phyloP scores from a whole-genome alignment of 2,888 invertebrate species.

The Cacoxenus indagator region DNA sequence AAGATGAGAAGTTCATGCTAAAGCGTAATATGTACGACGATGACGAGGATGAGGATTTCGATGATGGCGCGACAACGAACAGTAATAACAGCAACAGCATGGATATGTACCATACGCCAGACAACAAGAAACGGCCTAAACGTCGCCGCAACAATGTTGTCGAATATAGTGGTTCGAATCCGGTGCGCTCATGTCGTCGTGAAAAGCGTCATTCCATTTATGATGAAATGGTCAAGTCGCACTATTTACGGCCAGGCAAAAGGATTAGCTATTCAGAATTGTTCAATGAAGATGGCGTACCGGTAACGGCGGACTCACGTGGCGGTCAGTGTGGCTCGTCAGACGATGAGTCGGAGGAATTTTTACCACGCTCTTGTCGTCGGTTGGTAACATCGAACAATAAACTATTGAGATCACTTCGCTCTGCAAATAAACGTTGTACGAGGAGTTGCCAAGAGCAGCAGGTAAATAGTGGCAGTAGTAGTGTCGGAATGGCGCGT shows the following conservation, averaged over 20 bases:
- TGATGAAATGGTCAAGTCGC: slow-evolving; percentile 70
- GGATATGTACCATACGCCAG: slow-evolving; percentile 62
- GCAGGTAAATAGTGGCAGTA: slow-evolving; percentile 3
- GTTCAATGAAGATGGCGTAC: slow-evolving; percentile 67
- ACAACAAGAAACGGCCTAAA: slow-evolving; percentile 45
- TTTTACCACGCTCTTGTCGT: slow-evolving; percentile 48
- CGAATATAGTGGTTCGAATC: slow-evolving; percentile 70
- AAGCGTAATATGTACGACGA: slow-evolving; percentile 38
- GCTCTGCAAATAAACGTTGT: slow-evolving; percentile 39
- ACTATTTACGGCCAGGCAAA: slow-evolving; percentile 69
- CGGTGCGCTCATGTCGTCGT: slow-evolving; percentile 67
- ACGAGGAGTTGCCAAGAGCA: slow-evolving; percentile 50
- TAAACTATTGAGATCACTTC: slow-evolving; percentile 26
- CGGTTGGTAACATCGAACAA: slow-evolving; percentile 9
- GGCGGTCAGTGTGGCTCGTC: slow-evolving; percentile 45
- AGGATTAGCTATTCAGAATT: slow-evolving; percentile 69
- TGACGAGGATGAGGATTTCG: slow-evolving; percentile 62
- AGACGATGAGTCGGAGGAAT: slow-evolving; percentile 64
- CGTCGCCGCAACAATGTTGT: slow-evolving; percentile 45
- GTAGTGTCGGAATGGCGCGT: slow-evolving; percentile 16
- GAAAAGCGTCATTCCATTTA: slow-evolving; percentile 67
- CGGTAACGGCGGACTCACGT: slow-evolving; percentile 39
- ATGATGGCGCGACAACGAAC: slow-evolving; percentile 62
- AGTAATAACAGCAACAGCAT: slow-evolving; percentile 59
- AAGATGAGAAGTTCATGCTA: slow-evolving; percentile 49